Evolutionary conservation across 2,888 invertebrate genomes (phyloP).

Genomic region (Rhagonycha lutea): DNA sequence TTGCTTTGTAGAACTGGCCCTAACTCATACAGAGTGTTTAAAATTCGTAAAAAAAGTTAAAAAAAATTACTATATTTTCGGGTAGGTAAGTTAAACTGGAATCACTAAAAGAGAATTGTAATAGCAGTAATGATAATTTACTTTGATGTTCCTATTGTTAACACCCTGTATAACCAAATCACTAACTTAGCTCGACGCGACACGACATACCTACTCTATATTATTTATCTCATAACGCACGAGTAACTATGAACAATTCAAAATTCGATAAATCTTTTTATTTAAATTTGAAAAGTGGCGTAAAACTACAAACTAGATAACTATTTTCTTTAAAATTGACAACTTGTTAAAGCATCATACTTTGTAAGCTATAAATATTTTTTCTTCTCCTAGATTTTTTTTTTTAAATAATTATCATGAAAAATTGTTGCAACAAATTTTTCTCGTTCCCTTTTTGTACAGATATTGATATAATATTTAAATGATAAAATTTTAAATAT

Average conservation of each 20-base stretch:
- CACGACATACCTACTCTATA: neutral
- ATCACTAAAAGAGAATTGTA: neutral
- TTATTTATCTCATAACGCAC: neutral
- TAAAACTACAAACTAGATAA: neutral
- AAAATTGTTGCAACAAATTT: neutral
- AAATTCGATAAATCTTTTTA: neutral
- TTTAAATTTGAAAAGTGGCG: neutral
- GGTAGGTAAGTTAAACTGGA: neutral
- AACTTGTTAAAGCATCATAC: neutral
- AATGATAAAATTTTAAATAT: neutral
- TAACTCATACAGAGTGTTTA: neutral
- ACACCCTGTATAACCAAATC: neutral
- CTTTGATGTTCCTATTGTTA: neutral
- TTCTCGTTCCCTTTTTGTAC: neutral
- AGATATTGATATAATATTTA: neutral
- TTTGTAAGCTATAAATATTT: neutral
- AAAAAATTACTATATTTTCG: neutral
- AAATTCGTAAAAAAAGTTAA: neutral
- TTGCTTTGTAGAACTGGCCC: too few species aligned
- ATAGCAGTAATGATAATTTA: neutral
- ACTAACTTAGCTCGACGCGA: neutral
- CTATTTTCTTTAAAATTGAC: neutral
- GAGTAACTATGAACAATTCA: neutral
- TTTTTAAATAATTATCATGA: neutral
- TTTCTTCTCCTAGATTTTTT: neutral